phyloP scores from a whole-genome alignment of 2,797 vertebrate genomes.

The Tadarida brasiliensis region DNA sequence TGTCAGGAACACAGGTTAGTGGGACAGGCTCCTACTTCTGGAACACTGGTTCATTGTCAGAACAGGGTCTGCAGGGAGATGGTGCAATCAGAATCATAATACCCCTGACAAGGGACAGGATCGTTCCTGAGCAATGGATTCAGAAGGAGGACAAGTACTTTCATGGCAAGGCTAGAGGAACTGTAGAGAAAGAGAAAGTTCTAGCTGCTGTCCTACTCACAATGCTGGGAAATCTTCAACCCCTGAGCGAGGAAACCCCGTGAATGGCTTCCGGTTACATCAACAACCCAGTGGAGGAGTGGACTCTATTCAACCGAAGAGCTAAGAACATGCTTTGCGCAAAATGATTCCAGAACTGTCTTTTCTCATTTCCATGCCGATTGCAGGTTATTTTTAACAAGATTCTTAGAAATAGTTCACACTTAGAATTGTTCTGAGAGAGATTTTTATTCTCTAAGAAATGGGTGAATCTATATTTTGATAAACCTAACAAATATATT shows the following conservation, averaged over 20 bases:
- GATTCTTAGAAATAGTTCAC: conserved; percentile 67
- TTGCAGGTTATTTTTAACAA: conserved; percentile 61
- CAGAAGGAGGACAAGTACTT: neutral
- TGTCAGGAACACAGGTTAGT: neutral
- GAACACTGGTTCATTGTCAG: neutral
- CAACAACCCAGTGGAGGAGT: neutral
- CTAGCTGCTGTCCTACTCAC: neutral
- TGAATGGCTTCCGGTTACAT: neutral
- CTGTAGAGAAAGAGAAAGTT: neutral
- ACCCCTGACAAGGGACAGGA: neutral
- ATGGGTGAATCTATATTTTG: conserved; percentile 54
- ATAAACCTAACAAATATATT: conserved; percentile 65
- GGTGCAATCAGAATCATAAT: neutral
- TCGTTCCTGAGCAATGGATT: neutral
- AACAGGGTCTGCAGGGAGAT: neutral
- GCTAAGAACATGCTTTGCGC: neutral
- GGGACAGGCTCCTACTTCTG: neutral
- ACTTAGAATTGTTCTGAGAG: conserved; percentile 60
- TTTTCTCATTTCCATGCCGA: neutral
- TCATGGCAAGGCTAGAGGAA: neutral
- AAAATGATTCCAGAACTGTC: neutral
- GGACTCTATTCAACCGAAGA: neutral
- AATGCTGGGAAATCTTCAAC: neutral
- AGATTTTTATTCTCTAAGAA: conserved; percentile 50
- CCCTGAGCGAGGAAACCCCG: neutral